Evolutionary conservation across 2,888 invertebrate species (phyloP).

Genomic region (Pseudococcus viburni): DNA sequence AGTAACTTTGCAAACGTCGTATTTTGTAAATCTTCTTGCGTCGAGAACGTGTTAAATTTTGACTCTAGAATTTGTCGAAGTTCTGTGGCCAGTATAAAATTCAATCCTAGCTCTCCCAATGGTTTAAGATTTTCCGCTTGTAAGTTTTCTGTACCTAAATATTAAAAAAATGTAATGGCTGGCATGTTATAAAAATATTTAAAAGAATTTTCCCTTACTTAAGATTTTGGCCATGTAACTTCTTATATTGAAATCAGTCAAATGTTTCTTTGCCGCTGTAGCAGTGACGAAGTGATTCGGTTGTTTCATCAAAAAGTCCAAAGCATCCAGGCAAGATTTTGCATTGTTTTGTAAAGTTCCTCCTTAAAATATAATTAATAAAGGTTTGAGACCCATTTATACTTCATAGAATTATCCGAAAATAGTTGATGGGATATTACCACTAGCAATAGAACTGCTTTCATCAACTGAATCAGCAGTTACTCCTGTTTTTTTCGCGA

Average conservation of each 20-base stretch:
- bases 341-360: conserved; percentile 78
- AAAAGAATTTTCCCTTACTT: too few species aligned
- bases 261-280: conserved; percentile 86
- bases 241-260: conserved; percentile 74
- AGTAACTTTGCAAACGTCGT: too few species aligned
- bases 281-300: conserved; percentile 74
- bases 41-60: too few species aligned
- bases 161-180: too few species aligned
- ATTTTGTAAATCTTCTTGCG: too few species aligned
- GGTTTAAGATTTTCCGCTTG: too few species aligned
- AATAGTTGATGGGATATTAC: not conserved
- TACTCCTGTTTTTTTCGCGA: conserved; percentile 86
- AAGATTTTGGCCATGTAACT: too few species aligned
- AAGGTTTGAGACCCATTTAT: not conserved
- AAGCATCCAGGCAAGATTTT: conserved; percentile 77
- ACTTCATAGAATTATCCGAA: not conserved
- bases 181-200: too few species aligned
- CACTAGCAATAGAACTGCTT: conserved; percentile 78
- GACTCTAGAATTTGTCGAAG: too few species aligned
- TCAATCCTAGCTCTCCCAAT: too few species aligned
- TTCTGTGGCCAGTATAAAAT: too few species aligned
- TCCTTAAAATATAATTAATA: conserved; percentile 72
- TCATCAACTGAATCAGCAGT: conserved; percentile 75
- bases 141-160: too few species aligned
- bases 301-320: conserved; percentile 71